These are phyloP conservation scores for Cebidichthys violaceus DNA, from an alignment of 2,113 vertebrate genomes.

Conservation along the genomic window DNA sequence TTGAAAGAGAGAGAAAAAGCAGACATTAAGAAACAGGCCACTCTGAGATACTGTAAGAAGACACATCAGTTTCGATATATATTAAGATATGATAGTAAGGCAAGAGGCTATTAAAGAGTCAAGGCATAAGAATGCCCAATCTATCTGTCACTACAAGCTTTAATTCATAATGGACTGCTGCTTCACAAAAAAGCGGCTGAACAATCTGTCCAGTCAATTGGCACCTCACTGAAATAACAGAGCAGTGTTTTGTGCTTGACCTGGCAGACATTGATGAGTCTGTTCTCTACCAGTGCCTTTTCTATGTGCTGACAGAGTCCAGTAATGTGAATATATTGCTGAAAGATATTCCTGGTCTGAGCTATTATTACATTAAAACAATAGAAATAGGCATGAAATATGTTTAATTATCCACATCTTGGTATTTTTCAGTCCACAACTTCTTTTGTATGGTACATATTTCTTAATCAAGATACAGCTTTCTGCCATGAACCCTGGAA, in stretches of 20 bases:
- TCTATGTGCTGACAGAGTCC: constrained; percentile 23
- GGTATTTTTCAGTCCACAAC: neutral
- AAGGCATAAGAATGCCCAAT: constrained; percentile 14
- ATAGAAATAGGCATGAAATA: constrained; percentile 29
- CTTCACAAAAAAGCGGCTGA: constrained; percentile 18
- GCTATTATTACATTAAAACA: constrained; percentile 50
- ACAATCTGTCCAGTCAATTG: constrained; percentile 44
- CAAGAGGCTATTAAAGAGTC: constrained; percentile 12
- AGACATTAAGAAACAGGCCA: neutral
- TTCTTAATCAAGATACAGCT: neutral
- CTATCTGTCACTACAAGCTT: constrained; percentile 24
- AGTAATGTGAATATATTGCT: constrained; percentile 50
- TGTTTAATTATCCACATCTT: constrained; percentile 21
- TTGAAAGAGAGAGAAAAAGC: neutral
- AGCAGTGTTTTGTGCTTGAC: constrained; percentile 53
- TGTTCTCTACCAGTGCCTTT: constrained; percentile 52
- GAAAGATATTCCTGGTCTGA: constrained; percentile 33
- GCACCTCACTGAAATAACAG: constrained; percentile 45
- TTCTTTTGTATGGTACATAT: neutral
- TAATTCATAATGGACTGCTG: constrained; percentile 42
- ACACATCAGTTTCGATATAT: neutral
- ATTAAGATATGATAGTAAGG: constrained; percentile 11
- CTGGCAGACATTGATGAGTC: constrained; percentile 32
- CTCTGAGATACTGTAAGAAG: neutral
- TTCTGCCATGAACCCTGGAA: neutral